Evolutionary conservation across 2,888 invertebrate genomes (phyloP), one percentile per base, ranked within the genome.

Genomic region (Caenorhabditis drosophilae): DNA sequence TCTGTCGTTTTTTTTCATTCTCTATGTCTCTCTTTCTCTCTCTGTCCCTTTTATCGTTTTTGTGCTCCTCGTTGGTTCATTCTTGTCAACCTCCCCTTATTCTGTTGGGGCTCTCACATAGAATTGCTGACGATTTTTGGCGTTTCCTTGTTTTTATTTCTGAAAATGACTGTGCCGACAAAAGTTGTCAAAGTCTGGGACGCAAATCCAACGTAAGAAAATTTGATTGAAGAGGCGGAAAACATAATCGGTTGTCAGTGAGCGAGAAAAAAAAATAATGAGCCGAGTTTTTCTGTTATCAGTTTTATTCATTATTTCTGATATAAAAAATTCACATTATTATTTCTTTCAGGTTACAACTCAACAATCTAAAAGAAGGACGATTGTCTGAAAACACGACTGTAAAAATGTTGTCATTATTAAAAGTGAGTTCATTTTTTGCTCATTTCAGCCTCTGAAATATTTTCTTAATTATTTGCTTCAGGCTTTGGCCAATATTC

Each of bases 401-500:
- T 16, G 62, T 73, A 23, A 71, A 64, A 57, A 71, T 71, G 74
- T 41, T 72, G 40, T 59, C 62, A 3, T 41, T 69, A n/a, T 42
- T 75, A 9, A 73, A 73, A 59, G 75, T 74, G 25, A 46, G 42
- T 7, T 20, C 42, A 12, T 23, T 27, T 46, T 60, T 57, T 40
- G 23, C 18, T 18, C 26, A 15, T 47, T 15, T 25, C n/a, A n/a
- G n/a, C n/a, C n/a, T n/a, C n/a, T 11, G 15, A 4, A 22, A 20
- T 36, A 31, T 48, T 49, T 25, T 27, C 50, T 18, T 15, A 20
- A 38, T 40, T 25, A 4, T 42, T 20, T 40, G 18, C 52, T 79
- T 45, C 56, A 79, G 79, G 70, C 66, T 6, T 40, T 79, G 42
- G 76, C 79, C 15, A 75, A 79, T 66, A 60, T 72, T n/a, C 79